Base-by-base conservation (phyloP, 2,888 invertebrate genomes). In the Opisthograptis luteolata region DNA sequence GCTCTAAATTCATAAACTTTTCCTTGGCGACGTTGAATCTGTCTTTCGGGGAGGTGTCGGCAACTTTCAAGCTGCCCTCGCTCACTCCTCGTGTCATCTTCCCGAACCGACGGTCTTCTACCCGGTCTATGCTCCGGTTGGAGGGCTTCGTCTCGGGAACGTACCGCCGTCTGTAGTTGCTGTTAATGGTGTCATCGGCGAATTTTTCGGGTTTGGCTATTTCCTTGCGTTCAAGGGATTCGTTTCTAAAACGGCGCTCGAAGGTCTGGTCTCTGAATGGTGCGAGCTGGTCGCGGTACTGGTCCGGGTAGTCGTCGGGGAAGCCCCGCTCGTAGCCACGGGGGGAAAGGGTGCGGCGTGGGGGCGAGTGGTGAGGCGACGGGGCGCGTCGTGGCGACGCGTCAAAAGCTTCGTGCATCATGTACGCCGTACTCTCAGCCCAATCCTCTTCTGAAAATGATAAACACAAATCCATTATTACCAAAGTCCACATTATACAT, bases 1-100 rank as follows among this genome's bases (percentile, higher is more conserved):
- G 91, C 74, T 96, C 96, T 81, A 96, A 92, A 56, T 95, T 93
- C 78, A 94, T 92, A 75, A 96, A 96, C 82, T 96, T 96, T 70
- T 96, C 96, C 80, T 96, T 96, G 32, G 96, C 96, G 66, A 96
- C 96, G 66, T 95, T 94, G 83, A 96, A 96, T 49, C 96, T 92
- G 68, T 96, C 96, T 62, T 95, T 93, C 0, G 96, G 96, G 1
- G 94, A 93, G 35, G 81, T 68, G 64, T 90, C 83, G 0, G 84
- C 76, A 10, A 86, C 36, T 60, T 90, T 89, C 36, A 87, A 64
- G 73, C 91, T 83, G 60, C 92, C 73, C 79, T 92, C 80, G 80
- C 91, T 76, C 67, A 87, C 68, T 55, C 91, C 80, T 53, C 89
- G 67, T 15, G 86, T 86, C 2, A 88, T 72, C 58, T 85, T 88